Conservation (phyloP, 2,797 vertebrate species). For the Triplophysa bombifrons region DNA sequence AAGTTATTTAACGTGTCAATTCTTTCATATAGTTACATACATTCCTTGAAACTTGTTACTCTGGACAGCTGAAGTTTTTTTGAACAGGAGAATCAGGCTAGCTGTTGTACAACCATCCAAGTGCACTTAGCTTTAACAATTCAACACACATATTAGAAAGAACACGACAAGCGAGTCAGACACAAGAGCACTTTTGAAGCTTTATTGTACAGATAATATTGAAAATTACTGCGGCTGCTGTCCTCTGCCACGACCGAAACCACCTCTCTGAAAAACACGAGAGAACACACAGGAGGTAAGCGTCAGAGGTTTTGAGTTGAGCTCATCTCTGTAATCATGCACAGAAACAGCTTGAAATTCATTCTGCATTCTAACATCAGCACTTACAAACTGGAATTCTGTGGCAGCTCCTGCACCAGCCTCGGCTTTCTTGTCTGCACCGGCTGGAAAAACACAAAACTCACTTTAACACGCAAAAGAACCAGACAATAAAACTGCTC, state of each 20-base stretch:
- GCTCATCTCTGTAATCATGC: no score
- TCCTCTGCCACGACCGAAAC: slow-evolving; percentile 96
- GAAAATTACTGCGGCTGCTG: slow-evolving; percentile 91
- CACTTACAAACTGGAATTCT: slow-evolving; percentile 99
- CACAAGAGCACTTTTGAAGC: slow-evolving; percentile 62
- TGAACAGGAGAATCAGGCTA: background rate
- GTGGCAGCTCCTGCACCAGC: slow-evolving; percentile 96
- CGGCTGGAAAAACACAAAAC: slow-evolving; percentile 75
- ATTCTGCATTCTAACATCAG: background rate
- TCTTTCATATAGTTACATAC: no score
- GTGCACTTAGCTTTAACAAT: no score
- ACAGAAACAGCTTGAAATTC: no score
- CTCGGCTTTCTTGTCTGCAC: slow-evolving; percentile 98
- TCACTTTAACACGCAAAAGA: background rate
- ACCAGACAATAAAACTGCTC: background rate
- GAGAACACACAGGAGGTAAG: background rate
- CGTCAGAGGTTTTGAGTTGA: background rate
- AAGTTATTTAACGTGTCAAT: no score
- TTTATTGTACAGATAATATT: slow-evolving; percentile 91
- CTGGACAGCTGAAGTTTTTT: no score
- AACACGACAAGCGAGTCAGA: background rate
- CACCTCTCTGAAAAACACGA: slow-evolving; percentile 87
- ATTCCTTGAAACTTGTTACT: no score
- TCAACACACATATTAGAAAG: background rate
- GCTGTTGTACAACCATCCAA: no score